Evolutionary conservation across 2,888 invertebrate species (phyloP), one percentile per base, ranked within the genome.

Genomic region (Panorpa germanica): DNA sequence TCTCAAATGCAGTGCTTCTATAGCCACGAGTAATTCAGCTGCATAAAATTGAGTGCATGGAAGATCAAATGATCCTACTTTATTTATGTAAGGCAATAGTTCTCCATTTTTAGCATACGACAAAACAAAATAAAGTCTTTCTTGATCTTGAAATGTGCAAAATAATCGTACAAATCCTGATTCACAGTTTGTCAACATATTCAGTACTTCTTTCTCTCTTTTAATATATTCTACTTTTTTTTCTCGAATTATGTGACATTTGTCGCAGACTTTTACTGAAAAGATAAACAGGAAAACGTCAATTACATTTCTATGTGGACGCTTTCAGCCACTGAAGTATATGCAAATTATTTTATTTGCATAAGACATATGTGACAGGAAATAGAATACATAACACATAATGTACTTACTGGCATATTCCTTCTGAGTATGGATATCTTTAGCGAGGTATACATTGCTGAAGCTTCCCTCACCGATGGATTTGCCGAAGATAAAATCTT

Each of bases 191-290:
- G 74, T 80, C 43, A 93, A 59, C 56, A 78, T 71, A 51, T 85
- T 80, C 50, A 96, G 61, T 15, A 90, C 85, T 48, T 93, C 88
- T 51, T 90, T 91, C 56, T 99, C 98, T 25, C 93, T 65, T 50
- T 77, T 76, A 34, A 96, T 80, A 54, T 90, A 88, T 48, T 85
- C 80, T 44, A 78, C 73, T 58, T 96, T 96, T 52, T 80, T 81
- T 57, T 96, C 91, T 39, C 78, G 68, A 42, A 91, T 68, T 41
- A 98, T 91, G 54, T 90, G 82, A 29, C 70, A 64, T 59, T 98
- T 98, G 47, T 91, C 86, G 54, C 93, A 80, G n/a, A 95, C 91
- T 71, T 98, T 98, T 49, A 96, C 86, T 82, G 67, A 31, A 70
- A 67, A 42, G 40, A 40, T 42, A 45, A 44, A 40, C 32, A 35